Conservation (phyloP, 2,113 vertebrate genomes). For the Hippocampus comes region DNA sequence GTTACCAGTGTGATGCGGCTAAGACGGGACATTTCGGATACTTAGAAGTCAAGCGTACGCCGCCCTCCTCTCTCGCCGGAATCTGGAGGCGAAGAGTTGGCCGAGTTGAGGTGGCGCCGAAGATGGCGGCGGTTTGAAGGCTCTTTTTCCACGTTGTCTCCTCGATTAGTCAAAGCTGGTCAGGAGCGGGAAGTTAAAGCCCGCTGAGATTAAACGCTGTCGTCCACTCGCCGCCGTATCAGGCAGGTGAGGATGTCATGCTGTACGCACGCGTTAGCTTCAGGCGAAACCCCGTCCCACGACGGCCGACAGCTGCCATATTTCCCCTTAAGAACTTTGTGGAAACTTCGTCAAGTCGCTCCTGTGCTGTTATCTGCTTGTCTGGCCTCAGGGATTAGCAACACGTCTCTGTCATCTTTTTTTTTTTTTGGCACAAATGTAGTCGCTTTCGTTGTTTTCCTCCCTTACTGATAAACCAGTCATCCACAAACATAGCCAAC, state of each 20-base stretch:
- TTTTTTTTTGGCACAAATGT: not conserved
- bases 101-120: constrained; percentile 64
- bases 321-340: constrained; percentile 64
- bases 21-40: constrained; percentile 66
- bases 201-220: constrained; percentile 72
- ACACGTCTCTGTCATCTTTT: not conserved
- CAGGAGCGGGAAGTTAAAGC: constrained; percentile 60
- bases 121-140: constrained; percentile 54
- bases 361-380: constrained; percentile 34
- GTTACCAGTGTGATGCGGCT: constrained; percentile 69
- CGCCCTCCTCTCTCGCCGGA: constrained; percentile 21
- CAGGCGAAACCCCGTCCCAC: constrained; percentile 34
- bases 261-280: constrained; percentile 65
- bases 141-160: constrained; percentile 72
- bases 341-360: constrained; percentile 57
- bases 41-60: constrained; percentile 54
- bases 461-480: not conserved
- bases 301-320: constrained; percentile 66
- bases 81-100: constrained; percentile 46
- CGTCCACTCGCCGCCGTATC: constrained; percentile 66
- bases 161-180: constrained; percentile 76
- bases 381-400: constrained; percentile 7
- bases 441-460: not conserved
- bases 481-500: not conserved
- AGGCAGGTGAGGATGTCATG: constrained; percentile 71